Base-by-base conservation (phyloP, 2,888 invertebrate species). In the Plebejus melissa region DNA sequence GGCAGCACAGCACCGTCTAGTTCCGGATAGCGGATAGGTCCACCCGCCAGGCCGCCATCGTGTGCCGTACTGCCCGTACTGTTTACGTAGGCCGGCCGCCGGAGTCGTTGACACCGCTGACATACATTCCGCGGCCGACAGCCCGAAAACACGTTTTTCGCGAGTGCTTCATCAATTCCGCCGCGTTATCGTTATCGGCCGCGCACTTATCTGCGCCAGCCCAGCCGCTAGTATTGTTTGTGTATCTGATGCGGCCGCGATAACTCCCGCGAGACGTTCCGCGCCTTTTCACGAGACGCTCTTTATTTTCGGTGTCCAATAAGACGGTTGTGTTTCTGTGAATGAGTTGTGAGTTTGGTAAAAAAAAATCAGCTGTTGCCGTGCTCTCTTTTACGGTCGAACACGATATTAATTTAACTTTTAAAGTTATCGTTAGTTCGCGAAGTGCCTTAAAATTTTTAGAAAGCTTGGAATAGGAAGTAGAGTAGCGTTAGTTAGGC, bases 61-160 rank as follows among this genome's bases (percentile, higher is more conserved):
- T 91, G 93, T 87, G 84, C 81, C 84, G 83, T 81, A 83, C 84
- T 88, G 89, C 89, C 81, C 84, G 83, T 81, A 83, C 84, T 88
- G 89, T 90, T 91, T 93, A 93, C 91, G 88, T 88, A 86, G 85
- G 84, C 85, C 75, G 84, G 85, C 88, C 91, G 84, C 85, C 75
- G 84, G 85, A 88, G 92, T 92, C 93, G 90, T 86, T 93, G 93
- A 93, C 92, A 88, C 88, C 85, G 88, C 85, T 94, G 94, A 94
- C 94, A 94, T 86, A 93, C 92, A 94, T 93, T 92, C 91, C 86
- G 86, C 85, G 85, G 84, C 85, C 88, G 90, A 88, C 88, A 86
- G 88, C 84, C 85, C 86, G 86, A 82, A 82, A 85, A 83, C 86
- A 87, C 87, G 88, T 87, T 84, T 84, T 87, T 84, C 85, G 87